Evolutionary conservation across 2,888 invertebrate genomes (phyloP), one percentile per base, ranked within the genome.

Genomic region (Caenorhabditis sp.): DNA sequence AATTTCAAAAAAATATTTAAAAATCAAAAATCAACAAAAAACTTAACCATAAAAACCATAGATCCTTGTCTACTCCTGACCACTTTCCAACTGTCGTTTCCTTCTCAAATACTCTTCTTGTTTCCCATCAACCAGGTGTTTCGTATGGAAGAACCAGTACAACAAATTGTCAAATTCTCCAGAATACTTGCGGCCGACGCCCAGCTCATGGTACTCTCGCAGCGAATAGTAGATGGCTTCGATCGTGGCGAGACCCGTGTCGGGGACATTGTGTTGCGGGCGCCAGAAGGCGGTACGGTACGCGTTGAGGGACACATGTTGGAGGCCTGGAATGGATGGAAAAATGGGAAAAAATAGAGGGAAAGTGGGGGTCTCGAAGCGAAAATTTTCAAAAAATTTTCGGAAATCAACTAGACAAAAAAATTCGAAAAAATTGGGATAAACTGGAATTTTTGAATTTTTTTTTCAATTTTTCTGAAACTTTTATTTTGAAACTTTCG

Each of bases 211-310:
- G 55, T 83, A 83, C 65, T 90, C 90, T 50, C 84, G 55, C 50
- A 89, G 64, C 0, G 90, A 88, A 76, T 89, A 90, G 61, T 93
- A 93, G 40, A 93, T 92, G n/a, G 93, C 93, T 87, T 93, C 93
- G 18, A 93, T 92, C 6, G 93, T 93, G 56, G 93, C 92, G 82
- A 93, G 89, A 64, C 72, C 70, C 44, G 80, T 78, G 1, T 86
- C 83, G 22, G 85, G 81, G 13, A 84, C 71, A 11, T 88, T 85
- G 37, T 90, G 89, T 85, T 93, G 93, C 18, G 92, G 92, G 2
- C 93, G 89, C 93, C 93, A 93, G 87, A 93, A 93, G 40, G 92
- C 91, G 2, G 93, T 93, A 47, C 90, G 87, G 76, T 92, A 90
- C 5, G 88, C 81, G 26, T 90, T 89, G 60, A 93, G 83, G 64